phyloP scores from a whole-genome alignment of 30 jellyfish, hydroid and myxozoan species.

The Catostylus mosaicus region DNA sequence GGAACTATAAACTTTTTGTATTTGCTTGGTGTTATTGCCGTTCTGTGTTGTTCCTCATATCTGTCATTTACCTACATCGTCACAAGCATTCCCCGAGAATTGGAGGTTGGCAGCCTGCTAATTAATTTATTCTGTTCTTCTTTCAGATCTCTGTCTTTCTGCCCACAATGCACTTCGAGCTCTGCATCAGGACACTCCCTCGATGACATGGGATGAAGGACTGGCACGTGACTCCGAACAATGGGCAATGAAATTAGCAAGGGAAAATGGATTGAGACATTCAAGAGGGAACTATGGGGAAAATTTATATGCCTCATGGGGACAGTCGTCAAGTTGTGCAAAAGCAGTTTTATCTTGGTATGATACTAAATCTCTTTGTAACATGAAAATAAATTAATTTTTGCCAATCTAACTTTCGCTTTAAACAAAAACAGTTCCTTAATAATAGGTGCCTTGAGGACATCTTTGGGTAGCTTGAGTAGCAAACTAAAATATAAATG shows the following conservation, averaged over 20 bases:
- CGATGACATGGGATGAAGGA: conserved; percentile 72
- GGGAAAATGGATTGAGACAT: conserved; percentile 67
- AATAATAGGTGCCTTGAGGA: no score
- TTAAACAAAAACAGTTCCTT: no score
- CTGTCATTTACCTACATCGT: no score
- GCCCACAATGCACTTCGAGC: conserved; percentile 81
- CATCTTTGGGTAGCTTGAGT: no score
- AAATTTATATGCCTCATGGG: conserved; percentile 67
- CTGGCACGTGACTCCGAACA: conserved; percentile 68
- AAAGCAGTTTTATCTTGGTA: conserved; percentile 71
- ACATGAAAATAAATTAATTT: background rate
- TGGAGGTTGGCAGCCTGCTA: no score
- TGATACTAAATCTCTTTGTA: background rate
- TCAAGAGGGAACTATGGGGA: conserved; percentile 77
- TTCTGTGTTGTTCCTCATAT: no score
- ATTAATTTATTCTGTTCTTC: background rate
- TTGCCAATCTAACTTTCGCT: no score
- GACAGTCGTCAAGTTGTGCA: conserved; percentile 65
- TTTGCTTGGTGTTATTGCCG: no score
- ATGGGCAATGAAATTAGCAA: conserved; percentile 65
- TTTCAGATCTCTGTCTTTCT: conserved; percentile 64
- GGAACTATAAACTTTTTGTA: no score
- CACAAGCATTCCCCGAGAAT: no score
- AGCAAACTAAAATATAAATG: no score
- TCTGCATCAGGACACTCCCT: conserved; percentile 55